phyloP scores from a whole-genome alignment of 2,888 invertebrate species.

The Andrena minutula region DNA sequence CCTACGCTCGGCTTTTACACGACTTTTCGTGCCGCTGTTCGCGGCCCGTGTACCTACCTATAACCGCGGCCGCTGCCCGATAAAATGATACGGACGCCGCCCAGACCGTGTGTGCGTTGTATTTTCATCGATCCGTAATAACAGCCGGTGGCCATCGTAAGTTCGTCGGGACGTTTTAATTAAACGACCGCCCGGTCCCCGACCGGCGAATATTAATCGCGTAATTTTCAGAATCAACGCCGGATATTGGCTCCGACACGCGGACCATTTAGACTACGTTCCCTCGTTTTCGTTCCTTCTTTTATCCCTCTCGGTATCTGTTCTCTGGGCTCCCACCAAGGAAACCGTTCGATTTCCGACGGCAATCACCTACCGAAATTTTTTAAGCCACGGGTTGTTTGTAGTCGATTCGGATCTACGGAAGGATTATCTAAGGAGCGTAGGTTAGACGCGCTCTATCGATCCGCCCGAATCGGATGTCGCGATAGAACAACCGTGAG shows the following conservation, averaged over 20 bases:
- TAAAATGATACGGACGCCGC: slow-evolving; percentile 40
- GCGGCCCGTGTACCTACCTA: not conserved
- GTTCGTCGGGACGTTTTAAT: slow-evolving; percentile 55
- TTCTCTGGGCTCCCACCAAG: too few species aligned
- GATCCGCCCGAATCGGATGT: slow-evolving; percentile 23
- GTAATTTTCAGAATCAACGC: slow-evolving; percentile 45
- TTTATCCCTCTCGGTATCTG: too few species aligned
- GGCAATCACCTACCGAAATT: not conserved
- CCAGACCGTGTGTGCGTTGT: slow-evolving; percentile 12
- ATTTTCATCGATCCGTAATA: slow-evolving; percentile 49
- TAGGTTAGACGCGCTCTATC: slow-evolving; percentile 8
- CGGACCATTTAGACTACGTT: not conserved
- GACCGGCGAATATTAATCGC: slow-evolving; percentile 47
- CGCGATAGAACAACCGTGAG: slow-evolving; percentile 18
- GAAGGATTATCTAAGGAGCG: not conserved
- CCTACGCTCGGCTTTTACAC: not conserved
- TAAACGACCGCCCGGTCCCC: slow-evolving; percentile 32
- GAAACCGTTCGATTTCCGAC: too few species aligned
- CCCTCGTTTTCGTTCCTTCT: not conserved
- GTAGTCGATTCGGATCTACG: slow-evolving; percentile 6
- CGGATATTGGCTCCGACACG: slow-evolving; percentile 9
- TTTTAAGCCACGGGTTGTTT: not conserved
- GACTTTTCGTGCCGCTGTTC: not conserved
- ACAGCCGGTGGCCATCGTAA: slow-evolving; percentile 38
- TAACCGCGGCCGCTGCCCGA: not conserved